Evolutionary conservation across 2,113 vertebrate species (phyloP).

Genomic region (Tor tambroides): DNA sequence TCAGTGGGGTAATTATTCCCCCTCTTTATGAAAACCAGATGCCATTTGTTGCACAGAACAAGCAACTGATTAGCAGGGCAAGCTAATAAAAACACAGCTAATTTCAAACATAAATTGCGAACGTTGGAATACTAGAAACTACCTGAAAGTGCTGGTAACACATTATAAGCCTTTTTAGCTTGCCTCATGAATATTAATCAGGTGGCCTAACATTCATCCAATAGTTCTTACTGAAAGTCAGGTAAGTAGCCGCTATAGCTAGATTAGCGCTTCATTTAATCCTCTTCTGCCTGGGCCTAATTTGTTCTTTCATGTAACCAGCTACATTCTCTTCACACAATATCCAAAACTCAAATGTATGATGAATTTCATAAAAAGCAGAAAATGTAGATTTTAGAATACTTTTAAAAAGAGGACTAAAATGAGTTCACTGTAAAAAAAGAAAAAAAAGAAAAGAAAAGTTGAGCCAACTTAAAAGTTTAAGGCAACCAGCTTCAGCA

Average conservation of each 20-base stretch:
- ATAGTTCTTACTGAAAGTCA: neutral
- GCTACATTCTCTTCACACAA: too few species aligned
- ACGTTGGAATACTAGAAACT: neutral
- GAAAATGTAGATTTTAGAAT: too few species aligned
- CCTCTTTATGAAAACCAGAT: conserved; percentile 3
- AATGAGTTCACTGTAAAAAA: too few species aligned
- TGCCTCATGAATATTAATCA: neutral
- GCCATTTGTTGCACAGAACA: conserved; percentile 23
- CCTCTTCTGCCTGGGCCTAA: neutral
- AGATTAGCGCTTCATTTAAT: neutral
- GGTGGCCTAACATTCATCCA: neutral
- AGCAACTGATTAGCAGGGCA: conserved; percentile 15
- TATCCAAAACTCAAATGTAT: too few species aligned
- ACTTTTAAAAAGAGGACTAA: too few species aligned
- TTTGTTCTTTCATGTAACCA: neutral
- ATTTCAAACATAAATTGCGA: neutral
- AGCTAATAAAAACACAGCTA: conserved; percentile 34
- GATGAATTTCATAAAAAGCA: too few species aligned
- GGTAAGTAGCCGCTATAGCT: neutral
- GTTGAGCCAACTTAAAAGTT: too few species aligned
- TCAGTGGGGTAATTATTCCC: neutral
- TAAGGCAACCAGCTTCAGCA: too few species aligned
- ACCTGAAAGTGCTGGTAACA: neutral
- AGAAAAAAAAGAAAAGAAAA: too few species aligned
- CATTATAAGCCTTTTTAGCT: neutral